A percentile compares a stretch with the other conserved stretches of the same genome.
Conservation (phyloP, 2,888 invertebrate species). For the Adelognathus sp. region DNA sequence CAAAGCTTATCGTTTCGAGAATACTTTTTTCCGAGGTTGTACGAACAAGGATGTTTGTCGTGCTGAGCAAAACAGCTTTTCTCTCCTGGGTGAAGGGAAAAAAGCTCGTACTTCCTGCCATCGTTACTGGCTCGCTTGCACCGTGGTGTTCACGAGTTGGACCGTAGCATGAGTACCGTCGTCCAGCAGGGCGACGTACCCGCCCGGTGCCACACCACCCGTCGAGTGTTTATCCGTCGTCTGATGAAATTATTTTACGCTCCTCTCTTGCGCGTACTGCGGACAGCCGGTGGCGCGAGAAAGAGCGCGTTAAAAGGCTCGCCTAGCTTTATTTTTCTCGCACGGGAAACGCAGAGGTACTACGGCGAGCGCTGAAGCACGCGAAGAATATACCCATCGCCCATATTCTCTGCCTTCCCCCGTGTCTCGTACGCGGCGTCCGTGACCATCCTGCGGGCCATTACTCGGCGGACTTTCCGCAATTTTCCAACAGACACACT, state of each 20-base stretch:
- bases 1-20: too few relatives aligned
- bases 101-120: conserved; percentile 14
- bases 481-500: conserved; percentile 33
- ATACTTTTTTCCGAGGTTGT: too few relatives aligned
- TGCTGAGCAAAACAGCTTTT: not conserved
- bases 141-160: conserved; percentile 18
- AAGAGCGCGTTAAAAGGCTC: conserved; percentile 45
- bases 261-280: conserved; percentile 5
- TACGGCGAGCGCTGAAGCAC: not conserved
- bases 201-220: not conserved
- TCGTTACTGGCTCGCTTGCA: not conserved
- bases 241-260: conserved; percentile 58
- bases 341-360: not conserved
- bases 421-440: conserved; percentile 10
- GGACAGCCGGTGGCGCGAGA: not conserved
- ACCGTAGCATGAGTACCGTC: conserved; percentile 34
- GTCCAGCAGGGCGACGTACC: not conserved
- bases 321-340: conserved; percentile 21
- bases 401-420: not conserved
- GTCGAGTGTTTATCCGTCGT: conserved; percentile 52
- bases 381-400: not conserved
- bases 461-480: conserved; percentile 31
- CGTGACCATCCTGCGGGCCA: conserved; percentile 2
- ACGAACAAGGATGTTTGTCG: too few relatives aligned
- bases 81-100: not conserved